phyloP scores from a whole-genome alignment of 92 coral and sea anemone genomes.

The Epizoanthus rinbou region DNA sequence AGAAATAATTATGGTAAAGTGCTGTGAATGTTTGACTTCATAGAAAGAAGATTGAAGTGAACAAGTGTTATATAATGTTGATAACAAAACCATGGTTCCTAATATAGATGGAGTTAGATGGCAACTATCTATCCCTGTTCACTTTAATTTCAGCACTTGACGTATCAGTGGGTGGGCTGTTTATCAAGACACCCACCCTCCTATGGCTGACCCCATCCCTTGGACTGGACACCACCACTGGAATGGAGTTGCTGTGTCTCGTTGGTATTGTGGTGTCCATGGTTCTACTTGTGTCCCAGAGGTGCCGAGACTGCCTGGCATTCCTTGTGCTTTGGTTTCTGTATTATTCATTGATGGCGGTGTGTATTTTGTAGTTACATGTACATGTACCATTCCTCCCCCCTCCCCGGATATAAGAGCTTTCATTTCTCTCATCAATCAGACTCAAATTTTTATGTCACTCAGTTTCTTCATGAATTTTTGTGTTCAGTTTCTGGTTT shows the following conservation, averaged over 20 bases:
- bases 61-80: no score
- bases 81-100: no score
- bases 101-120: no score
- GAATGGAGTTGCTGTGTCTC: constrained; percentile 92
- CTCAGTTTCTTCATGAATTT: no score
- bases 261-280: constrained; percentile 74
- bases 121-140: no score
- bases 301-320: constrained; percentile 75
- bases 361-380: constrained; percentile 11
- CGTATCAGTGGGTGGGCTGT: constrained; percentile 57
- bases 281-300: constrained; percentile 78
- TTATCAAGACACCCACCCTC: constrained; percentile 74
- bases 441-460: no score
- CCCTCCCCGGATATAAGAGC: no score
- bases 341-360: constrained; percentile 86
- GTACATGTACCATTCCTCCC: neutral
- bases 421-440: no score
- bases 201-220: constrained; percentile 82
- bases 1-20: no score
- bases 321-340: constrained; percentile 79
- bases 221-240: constrained; percentile 85
- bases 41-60: no score
- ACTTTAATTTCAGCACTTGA: constrained; percentile 38
- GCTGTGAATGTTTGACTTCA: no score
- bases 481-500: no score